These are phyloP conservation scores for Prosopocoilus inquinatus DNA, from an alignment of 2,888 invertebrate species.

Conservation along the genomic window DNA sequence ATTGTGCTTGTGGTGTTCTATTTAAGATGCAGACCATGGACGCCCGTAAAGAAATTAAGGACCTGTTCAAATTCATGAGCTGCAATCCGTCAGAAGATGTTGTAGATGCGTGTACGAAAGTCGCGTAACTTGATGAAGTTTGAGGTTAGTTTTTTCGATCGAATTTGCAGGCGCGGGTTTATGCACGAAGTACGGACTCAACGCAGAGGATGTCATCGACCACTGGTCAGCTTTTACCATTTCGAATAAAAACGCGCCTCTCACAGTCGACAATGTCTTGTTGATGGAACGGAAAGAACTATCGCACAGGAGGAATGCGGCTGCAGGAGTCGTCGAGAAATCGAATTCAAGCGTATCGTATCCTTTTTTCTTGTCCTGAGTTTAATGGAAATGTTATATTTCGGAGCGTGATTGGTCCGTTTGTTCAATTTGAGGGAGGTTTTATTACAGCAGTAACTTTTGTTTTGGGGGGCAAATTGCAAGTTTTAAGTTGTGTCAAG, in stretches of 20 bases:
- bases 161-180: conserved; percentile 59
- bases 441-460: too few species aligned
- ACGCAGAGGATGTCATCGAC: conserved; percentile 69
- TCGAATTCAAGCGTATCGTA: too few species aligned
- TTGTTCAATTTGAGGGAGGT: too few species aligned
- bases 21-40: background rate
- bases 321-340: too few species aligned
- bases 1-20: too few species aligned
- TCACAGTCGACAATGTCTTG: conserved; percentile 7
- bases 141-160: too few species aligned
- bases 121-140: too few species aligned
- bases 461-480: too few species aligned
- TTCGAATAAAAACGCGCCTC: conserved; percentile 63
- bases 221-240: conserved; percentile 78
- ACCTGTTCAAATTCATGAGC: conserved; percentile 13
- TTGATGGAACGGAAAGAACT: conserved; percentile 13
- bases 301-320: background rate
- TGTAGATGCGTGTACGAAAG: conserved; percentile 14
- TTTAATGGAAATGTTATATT: too few species aligned
- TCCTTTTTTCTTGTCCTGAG: too few species aligned
- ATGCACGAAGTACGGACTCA: conserved; percentile 62
- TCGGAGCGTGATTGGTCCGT: too few species aligned
- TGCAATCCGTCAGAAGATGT: conserved; percentile 6
- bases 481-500: too few species aligned
- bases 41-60: conserved; percentile 10